Percentiles rank a stretch among this genome's conserved stretches.
Evolutionary conservation across 2,797 vertebrate species (phyloP).

Genomic region (Anomalospiza imberbis): DNA sequence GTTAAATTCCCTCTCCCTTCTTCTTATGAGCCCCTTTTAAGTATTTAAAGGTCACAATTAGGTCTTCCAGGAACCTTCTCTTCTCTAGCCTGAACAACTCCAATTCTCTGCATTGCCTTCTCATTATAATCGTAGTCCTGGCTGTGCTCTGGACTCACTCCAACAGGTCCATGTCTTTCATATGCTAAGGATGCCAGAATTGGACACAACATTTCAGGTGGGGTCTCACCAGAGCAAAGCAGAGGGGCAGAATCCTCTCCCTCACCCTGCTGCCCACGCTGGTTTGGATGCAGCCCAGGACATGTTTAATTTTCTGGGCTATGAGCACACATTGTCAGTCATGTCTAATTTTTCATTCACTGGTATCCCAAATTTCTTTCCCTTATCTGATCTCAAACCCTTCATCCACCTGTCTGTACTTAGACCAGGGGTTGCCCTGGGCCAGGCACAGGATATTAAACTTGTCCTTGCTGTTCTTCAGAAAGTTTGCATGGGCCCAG

Average conservation of each 20-base stretch:
- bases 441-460: background rate
- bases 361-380: background rate
- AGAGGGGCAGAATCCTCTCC: background rate
- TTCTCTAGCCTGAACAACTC: background rate
- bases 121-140: accelerated
- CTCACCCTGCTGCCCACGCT: accelerated
- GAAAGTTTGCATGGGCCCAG: background rate
- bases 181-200: background rate
- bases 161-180: background rate
- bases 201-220: background rate
- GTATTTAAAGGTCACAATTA: background rate
- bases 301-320: accelerated
- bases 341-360: background rate
- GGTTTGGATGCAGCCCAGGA: background rate
- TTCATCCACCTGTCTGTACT: background rate
- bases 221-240: background rate
- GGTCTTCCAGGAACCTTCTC: background rate
- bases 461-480: background rate
- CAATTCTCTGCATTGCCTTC: background rate
- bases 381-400: background rate
- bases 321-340: background rate
- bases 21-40: background rate
- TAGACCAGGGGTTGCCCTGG: background rate
- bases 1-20: background rate
- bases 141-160: background rate